Base-by-base conservation (phyloP, 64 coral and sea anemone genomes). In the Porites australiensis region DNA sequence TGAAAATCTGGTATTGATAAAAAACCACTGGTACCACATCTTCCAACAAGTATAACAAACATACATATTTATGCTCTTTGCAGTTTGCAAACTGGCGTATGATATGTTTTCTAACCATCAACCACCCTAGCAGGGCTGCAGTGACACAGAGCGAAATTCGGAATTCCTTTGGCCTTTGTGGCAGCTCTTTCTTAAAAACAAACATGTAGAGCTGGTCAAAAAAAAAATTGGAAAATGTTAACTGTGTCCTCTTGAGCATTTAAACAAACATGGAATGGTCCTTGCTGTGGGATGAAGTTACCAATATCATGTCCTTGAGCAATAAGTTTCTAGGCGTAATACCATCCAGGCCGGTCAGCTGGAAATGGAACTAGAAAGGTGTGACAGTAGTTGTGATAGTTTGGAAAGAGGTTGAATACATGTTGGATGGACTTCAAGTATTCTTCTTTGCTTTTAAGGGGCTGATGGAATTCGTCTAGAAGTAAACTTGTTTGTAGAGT, bases 401-500 rank as follows among this genome's bases (percentile, higher is more conserved):
- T 43, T 53, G 55, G 88, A 53, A 60, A 95, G 60, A 70, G 48
- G 18, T 20, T 8, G 22, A 94, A 62, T 44, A 82, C 19, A 13
- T 89, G 53, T 8, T 37, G 20, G 13, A 87, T 16, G 67, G 88
- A 61, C 3, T 71, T 67, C 65, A 58, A 69, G 82, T 95, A 95
- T 16, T 95, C 84, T 21, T 91, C 66, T 12, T 61, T 21, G 64
- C 88, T 87, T 16, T 95, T 90, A 37, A 82, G 46, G 13, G 72
- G 50, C 82, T 90, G 82, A 15, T 95, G 37, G 43, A 74, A 91
- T 44, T 91, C 94, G 64, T 91, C 88, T 62, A 94, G 50, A 9
- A 94, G 72, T 19, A n/a, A 10, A 43, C 69, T 58, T 7, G 87
- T 85, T 76, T 94, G 47, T 9, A 86, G 68, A 62, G 66, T 94